Base-by-base conservation (phyloP, 2,113 vertebrate genomes). In the Sinocyclocheilus maitianheensis region DNA sequence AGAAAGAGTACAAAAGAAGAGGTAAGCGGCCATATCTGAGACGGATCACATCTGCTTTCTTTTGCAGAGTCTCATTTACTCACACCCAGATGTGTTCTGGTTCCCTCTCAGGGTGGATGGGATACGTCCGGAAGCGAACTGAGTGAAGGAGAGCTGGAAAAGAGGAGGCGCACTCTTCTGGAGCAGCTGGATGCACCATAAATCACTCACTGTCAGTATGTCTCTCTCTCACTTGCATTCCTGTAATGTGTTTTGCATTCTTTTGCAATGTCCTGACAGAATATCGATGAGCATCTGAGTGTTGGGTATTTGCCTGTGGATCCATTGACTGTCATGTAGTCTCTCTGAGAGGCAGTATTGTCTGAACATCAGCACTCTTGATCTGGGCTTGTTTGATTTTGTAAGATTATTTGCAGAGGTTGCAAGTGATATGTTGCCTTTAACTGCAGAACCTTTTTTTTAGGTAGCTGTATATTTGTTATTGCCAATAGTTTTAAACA, bases 81-180 rank as follows among this genome's bases (percentile, higher is more conserved):
- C 18, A 0, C 7, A 43, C 10, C 37, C 37, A n/a, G 71, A 74
- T 43, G 71, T 43, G 71, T 22, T 74, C 37, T n/a, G 20, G 22
- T n/a, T 43, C 7, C 43, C 7, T 43, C 30, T 92, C 94, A 99
- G 98, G 97, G 97, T 20, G 97, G 97, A 92, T 99, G 98, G 98
- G 98, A 99, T 22, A 99, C 98, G 0, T 99, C 98, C 0, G 98
- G 98, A 93, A 99, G 98, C 22, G 98, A 99, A 90, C 95, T 99
- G 93, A 99, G 98, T 11, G 98, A 99, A 94, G 98, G 98, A 30
- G 98, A 99, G 93, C 89, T 99, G 93, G 98, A 99, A 90, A 99
- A 99, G 74, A 96, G 97, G 89, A 95, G 98, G 92, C 96, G 98
- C 93, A 99, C 97, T 89, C 97, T 99, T 72, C 94, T 99, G 95